Percentiles rank a stretch among this genome's conserved stretches.
phyloP scores from a whole-genome alignment of 92 coral and sea anemone species.

The Epizoanthus stellaris region DNA sequence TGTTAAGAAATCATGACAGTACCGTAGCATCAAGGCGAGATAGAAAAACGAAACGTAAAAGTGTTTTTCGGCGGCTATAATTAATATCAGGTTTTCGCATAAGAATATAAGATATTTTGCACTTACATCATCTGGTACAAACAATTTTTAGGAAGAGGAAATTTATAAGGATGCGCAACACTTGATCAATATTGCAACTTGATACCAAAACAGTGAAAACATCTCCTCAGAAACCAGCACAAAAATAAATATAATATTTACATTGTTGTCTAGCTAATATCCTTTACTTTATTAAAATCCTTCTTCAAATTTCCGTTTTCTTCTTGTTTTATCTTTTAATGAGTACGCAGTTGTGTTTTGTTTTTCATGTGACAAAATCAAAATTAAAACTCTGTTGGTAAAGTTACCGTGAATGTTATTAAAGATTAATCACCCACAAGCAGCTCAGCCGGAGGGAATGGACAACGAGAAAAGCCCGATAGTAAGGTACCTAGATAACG shows the following conservation, averaged over 20 bases:
- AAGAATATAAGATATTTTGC: too few relatives aligned
- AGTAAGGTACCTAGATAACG: not conserved
- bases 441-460: not conserved
- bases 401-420: conserved; percentile 24
- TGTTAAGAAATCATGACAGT: too few relatives aligned
- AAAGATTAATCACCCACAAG: conserved; percentile 26
- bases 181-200: not conserved
- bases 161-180: too few relatives aligned
- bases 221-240: not conserved
- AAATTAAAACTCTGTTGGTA: conserved; percentile 41
- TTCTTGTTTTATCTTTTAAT: conserved; percentile 35
- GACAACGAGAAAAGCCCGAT: not conserved
- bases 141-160: too few relatives aligned
- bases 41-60: too few relatives aligned
- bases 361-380: conserved; percentile 42
- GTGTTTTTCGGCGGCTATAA: too few relatives aligned
- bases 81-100: too few relatives aligned
- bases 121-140: too few relatives aligned
- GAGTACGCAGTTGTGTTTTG: conserved; percentile 29
- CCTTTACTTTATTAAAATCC: not conserved
- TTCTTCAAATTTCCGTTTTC: not conserved
- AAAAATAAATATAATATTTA: not conserved
- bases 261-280: not conserved
- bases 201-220: conserved; percentile 1
- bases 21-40: too few relatives aligned